Evolutionary conservation across 1,140 invertebrate genomes (phyloP), one percentile per base, ranked within the genome.

Genomic region (Linepithema humile): DNA sequence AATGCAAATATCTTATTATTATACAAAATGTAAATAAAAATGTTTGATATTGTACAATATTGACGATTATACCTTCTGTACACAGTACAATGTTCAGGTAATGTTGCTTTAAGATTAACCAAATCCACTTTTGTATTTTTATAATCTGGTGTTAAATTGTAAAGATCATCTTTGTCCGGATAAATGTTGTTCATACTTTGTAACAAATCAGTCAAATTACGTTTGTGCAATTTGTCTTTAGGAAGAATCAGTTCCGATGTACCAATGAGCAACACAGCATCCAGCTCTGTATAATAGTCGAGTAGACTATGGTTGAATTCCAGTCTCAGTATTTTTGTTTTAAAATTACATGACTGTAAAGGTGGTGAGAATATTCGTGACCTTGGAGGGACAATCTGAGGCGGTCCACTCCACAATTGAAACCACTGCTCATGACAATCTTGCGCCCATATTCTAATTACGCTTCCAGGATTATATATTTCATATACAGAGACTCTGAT

Each of bases 241-340:
- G 93, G 93, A 65, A 94, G 70, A 17, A 94, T 89, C 23, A 94
- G 73, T 87, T 94, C 91, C 2, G 91, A 90, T 4, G 94, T 95
- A 29, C 96, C 98, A 91, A 96, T 96, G 32, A 98, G 94, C 84
- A 97, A 93, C 12, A 98, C 96, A 72, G 97, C 97, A 95, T 99
- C 98, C 20, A 98, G 93, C 90, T 98, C 97, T n/a, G 97, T 98
- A 88, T 98, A 98, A 92, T 98, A 98, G 55, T 97, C 96, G 23
- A 98, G 94, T 70, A 96, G 93, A 53, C 95, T 96, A 90, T 98
- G 97, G 93, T 98, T 97, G 88, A 99, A 97, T 92, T 99, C 98
- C 72, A 99, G 94, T 90, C 93, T 92, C 67, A 94, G 74, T 20
- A 88, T 90, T 90, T 93, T 94, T 35, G 93, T 94, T 86, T 94